phyloP scores from a whole-genome alignment of 2,797 vertebrate species.

The Fratercula arctica region DNA sequence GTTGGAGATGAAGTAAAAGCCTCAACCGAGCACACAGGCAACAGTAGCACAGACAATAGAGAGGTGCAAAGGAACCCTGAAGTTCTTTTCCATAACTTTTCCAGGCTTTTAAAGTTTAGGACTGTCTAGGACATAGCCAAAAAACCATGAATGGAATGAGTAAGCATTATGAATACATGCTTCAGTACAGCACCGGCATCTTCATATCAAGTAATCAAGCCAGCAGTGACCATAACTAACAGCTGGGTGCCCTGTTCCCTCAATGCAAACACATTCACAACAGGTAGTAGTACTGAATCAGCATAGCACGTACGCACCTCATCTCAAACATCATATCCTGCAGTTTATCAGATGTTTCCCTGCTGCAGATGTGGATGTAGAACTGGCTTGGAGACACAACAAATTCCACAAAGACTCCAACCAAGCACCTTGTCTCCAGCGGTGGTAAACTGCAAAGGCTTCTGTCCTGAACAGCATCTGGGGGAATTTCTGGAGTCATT shows the following conservation, averaged over 20 bases:
- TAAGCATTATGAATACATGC: fast-evolving
- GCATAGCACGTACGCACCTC: conserved; percentile 77
- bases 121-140: background rate
- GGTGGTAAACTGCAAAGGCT: conserved; percentile 78
- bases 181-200: background rate
- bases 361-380: conserved; percentile 82
- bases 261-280: background rate
- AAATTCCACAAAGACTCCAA: conserved; percentile 84
- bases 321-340: conserved; percentile 93
- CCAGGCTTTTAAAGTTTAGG: background rate
- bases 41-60: background rate
- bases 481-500: conserved; percentile 74
- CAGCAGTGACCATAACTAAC: background rate
- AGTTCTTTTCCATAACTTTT: background rate
- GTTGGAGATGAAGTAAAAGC: background rate
- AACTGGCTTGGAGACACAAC: conserved; percentile 87
- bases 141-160: background rate
- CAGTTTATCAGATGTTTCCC: conserved; percentile 77
- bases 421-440: conserved; percentile 72
- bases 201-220: background rate
- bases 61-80: background rate
- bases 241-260: background rate
- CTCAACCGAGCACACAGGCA: background rate
- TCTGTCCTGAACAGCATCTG: conserved; percentile 82
- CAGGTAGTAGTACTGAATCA: fast-evolving